These are phyloP conservation scores for Aramus guarauna DNA, from an alignment of 2,113 vertebrate genomes.

Conservation along the genomic window DNA sequence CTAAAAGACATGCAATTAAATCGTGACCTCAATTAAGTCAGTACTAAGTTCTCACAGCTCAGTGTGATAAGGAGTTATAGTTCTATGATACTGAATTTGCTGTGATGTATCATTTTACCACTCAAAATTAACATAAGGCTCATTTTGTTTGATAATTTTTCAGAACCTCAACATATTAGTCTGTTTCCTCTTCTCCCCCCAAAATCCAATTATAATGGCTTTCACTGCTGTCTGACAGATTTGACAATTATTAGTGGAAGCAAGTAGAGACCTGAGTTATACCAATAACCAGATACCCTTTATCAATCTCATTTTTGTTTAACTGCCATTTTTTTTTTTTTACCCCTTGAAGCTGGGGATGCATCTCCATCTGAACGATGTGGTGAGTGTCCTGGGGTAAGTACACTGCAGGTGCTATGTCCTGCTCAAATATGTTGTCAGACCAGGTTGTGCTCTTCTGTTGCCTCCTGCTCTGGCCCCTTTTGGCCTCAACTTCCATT, in stretches of 20 bases:
- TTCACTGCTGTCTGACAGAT: not conserved
- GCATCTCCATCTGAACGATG: not conserved
- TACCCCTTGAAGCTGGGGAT: not conserved
- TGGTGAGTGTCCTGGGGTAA: not conserved
- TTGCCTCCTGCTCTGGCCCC: not conserved
- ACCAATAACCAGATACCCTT: not conserved
- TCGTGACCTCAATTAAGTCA: slow-evolving; percentile 23
- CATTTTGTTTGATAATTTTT: not conserved
- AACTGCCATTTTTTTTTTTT: not conserved
- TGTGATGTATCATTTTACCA: not conserved
- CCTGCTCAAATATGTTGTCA: not conserved
- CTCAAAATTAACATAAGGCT: not conserved
- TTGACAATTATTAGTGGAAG: not conserved
- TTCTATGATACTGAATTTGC: slow-evolving; percentile 1
- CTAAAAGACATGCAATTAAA: slow-evolving; percentile 8
- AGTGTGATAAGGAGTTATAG: not conserved
- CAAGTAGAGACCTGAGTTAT: not conserved
- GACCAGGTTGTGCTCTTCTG: not conserved
- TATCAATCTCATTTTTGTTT: not conserved
- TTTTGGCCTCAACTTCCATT: not conserved
- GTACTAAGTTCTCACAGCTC: not conserved
- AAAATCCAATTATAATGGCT: not conserved
- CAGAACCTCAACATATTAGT: not conserved
- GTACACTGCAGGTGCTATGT: not conserved
- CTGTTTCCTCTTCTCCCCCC: not conserved